phyloP scores from a whole-genome alignment of 2,113 vertebrate species.

The Erythrocercus mccallii region DNA sequence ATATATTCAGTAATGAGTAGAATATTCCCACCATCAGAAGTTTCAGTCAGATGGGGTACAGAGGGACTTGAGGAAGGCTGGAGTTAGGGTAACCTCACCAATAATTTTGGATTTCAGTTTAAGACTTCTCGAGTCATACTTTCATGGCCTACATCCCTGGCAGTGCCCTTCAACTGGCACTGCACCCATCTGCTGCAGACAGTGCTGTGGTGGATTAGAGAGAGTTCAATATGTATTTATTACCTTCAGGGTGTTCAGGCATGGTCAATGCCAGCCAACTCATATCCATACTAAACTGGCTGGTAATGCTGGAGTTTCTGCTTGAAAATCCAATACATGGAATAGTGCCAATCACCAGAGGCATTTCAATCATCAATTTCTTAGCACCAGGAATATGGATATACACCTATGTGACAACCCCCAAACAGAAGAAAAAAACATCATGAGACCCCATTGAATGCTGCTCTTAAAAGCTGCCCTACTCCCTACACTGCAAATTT shows the following conservation, averaged over 20 bases:
- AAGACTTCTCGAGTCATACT: background rate
- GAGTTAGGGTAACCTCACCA: background rate
- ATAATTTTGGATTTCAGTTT: background rate
- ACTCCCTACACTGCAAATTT: background rate
- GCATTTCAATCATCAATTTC: slow-evolving; percentile 81
- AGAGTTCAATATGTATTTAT: background rate
- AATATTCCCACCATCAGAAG: background rate
- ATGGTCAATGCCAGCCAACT: slow-evolving; percentile 78
- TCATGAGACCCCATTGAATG: background rate
- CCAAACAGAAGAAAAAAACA: slow-evolving; percentile 3
- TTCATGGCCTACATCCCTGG: background rate
- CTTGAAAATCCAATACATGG: slow-evolving; percentile 77
- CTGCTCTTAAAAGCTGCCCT: background rate
- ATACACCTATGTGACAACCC: slow-evolving; percentile 72
- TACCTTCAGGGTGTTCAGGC: slow-evolving; percentile 85
- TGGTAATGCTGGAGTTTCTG: slow-evolving; percentile 74
- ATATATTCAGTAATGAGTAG: background rate
- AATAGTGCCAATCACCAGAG: slow-evolving; percentile 82
- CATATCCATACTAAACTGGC: slow-evolving; percentile 77
- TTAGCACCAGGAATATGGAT: slow-evolving; percentile 86
- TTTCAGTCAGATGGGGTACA: background rate
- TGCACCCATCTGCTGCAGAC: background rate
- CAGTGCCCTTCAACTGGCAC: background rate
- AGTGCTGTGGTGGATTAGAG: background rate
- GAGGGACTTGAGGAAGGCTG: background rate